Percentiles rank a stretch among this genome's conserved stretches.
phyloP scores from a whole-genome alignment of 2,888 invertebrate genomes.

The Spialia ferax region DNA sequence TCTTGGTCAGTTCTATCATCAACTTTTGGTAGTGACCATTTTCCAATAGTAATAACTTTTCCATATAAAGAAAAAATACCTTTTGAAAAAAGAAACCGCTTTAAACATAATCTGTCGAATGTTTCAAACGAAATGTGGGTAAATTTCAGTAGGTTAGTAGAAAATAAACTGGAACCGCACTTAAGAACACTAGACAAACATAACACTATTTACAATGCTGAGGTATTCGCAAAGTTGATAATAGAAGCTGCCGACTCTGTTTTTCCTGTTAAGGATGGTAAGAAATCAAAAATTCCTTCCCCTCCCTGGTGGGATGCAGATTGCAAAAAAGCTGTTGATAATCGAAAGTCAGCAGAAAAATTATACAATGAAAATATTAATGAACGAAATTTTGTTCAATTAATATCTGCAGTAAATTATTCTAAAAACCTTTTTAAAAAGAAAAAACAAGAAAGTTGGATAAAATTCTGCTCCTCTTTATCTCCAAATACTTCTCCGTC shows the following conservation, averaged over 20 bases:
- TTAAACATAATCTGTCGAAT: neutral
- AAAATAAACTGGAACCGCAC: neutral
- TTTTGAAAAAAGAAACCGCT: neutral
- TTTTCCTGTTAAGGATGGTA: neutral
- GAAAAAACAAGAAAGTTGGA: neutral
- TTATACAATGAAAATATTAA: neutral
- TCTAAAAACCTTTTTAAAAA: neutral
- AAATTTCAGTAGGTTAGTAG: neutral
- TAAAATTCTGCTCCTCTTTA: neutral
- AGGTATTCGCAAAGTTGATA: too few species aligned
- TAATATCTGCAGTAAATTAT: neutral
- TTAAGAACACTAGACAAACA: neutral
- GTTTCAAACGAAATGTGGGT: neutral
- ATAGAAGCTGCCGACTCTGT: neutral
- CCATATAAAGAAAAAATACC: neutral
- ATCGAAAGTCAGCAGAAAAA: neutral
- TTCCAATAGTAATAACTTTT: neutral
- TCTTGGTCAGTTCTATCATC: neutral
- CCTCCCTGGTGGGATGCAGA: neutral
- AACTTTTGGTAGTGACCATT: neutral
- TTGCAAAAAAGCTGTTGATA: neutral
- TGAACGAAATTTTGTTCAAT: neutral
- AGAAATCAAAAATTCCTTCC: neutral
- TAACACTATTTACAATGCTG: too few species aligned
- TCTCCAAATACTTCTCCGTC: neutral